Evolutionary conservation across 2,888 invertebrate genomes (phyloP).

Genomic region (Oxystoma pomonae): DNA sequence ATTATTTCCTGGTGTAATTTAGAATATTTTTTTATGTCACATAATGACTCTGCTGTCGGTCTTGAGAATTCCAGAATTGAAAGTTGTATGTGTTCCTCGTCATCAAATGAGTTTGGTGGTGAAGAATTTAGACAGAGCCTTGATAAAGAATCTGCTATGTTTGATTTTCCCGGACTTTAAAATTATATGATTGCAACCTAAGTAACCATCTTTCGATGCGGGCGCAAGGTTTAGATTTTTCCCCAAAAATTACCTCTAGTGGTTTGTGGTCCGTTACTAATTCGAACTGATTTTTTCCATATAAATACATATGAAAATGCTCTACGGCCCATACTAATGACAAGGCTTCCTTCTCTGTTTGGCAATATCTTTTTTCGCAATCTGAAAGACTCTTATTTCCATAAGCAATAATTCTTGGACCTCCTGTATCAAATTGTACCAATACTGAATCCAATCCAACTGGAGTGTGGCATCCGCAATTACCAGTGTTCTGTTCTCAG

Average conservation of each 20-base stretch:
- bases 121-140: too few species aligned
- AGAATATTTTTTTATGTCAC: not conserved
- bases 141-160: too few species aligned
- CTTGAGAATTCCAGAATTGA: not conserved
- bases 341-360: too few species aligned
- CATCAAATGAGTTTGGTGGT: too few species aligned
- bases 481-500: constrained; percentile 26
- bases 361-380: too few species aligned
- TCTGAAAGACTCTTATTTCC: constrained; percentile 32
- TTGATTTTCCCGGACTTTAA: too few species aligned
- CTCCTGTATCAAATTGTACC: constrained; percentile 24
- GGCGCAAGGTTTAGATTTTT: constrained; percentile 28
- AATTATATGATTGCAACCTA: too few species aligned
- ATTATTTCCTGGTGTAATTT: not conserved
- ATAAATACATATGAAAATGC: constrained; percentile 27
- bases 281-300: constrained; percentile 25
- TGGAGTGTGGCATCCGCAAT: constrained; percentile 33
- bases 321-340: too few species aligned
- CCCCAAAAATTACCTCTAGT: constrained; percentile 33
- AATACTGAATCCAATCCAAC: constrained; percentile 33
- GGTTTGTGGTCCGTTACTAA: constrained; percentile 36
- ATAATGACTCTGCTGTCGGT: not conserved
- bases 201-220: too few species aligned
- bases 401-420: constrained; percentile 29
- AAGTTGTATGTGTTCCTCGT: too few species aligned